Conservation (phyloP, 1,140 invertebrate genomes). For the Eriosoma lanigerum region DNA sequence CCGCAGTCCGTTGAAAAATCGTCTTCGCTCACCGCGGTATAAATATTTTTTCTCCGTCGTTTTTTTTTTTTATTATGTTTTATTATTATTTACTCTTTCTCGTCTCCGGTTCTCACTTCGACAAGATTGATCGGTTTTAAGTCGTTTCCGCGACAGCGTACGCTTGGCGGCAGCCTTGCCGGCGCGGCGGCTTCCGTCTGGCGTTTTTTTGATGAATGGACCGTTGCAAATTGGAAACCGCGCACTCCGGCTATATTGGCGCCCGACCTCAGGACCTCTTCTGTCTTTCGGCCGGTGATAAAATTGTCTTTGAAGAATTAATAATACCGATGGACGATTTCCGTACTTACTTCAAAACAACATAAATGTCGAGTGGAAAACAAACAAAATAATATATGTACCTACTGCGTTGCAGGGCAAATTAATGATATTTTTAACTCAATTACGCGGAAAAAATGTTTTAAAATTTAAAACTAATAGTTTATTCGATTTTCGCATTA, state of each 20-base stretch:
- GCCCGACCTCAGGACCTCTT: background rate
- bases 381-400: constrained; percentile 11
- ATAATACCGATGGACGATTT: constrained; percentile 1
- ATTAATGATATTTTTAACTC: too few species aligned
- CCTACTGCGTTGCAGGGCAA: too few species aligned
- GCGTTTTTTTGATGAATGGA: constrained; percentile 36
- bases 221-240: constrained; percentile 3
- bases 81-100: constrained; percentile 31
- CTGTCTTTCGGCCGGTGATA: background rate
- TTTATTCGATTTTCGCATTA: too few species aligned
- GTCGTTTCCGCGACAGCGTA: background rate
- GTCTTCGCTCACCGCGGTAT: constrained; percentile 14
- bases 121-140: constrained; percentile 42
- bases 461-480: too few species aligned
- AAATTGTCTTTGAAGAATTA: constrained; percentile 6
- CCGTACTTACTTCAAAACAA: background rate
- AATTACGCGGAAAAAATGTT: too few species aligned
- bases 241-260: background rate
- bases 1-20: constrained; percentile 19
- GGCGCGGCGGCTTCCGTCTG: background rate
- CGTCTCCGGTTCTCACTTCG: constrained; percentile 12
- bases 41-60: constrained; percentile 20
- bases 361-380: background rate
- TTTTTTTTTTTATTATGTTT: background rate
- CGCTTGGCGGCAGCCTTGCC: constrained; percentile 36